Percentiles rank a stretch among this genome's conserved stretches.
These are phyloP conservation scores for Leptura quadrifasciata DNA, from an alignment of 2,888 invertebrate species.

Conservation along the genomic window DNA sequence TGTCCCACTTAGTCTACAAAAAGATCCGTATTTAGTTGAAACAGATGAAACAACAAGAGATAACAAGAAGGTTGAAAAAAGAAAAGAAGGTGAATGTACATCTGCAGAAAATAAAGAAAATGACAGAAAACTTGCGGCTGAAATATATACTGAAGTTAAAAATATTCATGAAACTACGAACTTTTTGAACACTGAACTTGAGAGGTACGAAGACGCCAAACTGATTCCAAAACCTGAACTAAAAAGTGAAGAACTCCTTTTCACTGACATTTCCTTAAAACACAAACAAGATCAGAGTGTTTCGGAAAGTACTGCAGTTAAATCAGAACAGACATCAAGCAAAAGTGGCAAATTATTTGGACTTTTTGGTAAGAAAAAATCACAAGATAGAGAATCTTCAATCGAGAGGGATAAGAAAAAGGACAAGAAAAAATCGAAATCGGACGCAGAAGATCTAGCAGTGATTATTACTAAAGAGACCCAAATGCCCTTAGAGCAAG, in stretches of 20 bases:
- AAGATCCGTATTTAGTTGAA: neutral
- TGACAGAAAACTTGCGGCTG: neutral
- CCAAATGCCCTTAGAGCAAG: constrained; percentile 29
- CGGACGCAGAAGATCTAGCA: constrained; percentile 26
- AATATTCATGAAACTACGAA: constrained; percentile 55
- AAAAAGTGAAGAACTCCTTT: neutral
- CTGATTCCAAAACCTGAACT: constrained; percentile 3
- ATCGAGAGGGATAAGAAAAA: constrained; percentile 50
- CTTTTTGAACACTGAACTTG: constrained; percentile 55
- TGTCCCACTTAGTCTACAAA: constrained; percentile 13
- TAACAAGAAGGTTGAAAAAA: constrained; percentile 5
- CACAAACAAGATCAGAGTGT: constrained; percentile 14
- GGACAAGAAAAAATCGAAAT: constrained; percentile 42
- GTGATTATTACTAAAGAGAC: constrained; percentile 11
- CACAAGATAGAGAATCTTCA: constrained; percentile 57
- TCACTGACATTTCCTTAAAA: constrained; percentile 20
- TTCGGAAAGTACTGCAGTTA: constrained; percentile 28
- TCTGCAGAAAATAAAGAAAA: neutral
- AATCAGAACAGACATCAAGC: constrained; percentile 45
- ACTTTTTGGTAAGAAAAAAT: constrained; percentile 63
- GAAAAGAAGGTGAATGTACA: neutral
- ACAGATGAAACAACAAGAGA: neutral
- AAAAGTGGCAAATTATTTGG: constrained; percentile 59
- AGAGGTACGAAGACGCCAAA: constrained; percentile 24
- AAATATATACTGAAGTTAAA: constrained; percentile 50